Conservation (phyloP, 2,797 vertebrate genomes). For the Kryptolebias ocellatus region DNA sequence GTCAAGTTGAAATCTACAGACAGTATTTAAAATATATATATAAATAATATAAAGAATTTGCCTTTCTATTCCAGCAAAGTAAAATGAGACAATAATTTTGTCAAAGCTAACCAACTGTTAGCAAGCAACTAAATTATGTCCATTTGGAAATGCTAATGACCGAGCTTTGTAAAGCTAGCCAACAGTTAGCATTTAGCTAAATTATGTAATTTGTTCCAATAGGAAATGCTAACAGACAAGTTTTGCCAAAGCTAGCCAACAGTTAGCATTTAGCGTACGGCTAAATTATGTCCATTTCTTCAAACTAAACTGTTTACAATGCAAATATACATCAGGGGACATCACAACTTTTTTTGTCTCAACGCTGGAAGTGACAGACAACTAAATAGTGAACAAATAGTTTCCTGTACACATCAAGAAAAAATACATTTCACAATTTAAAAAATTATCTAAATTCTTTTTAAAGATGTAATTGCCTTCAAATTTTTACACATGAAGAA, state of each 20-base stretch:
- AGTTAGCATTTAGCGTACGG: too few relatives aligned
- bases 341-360: not conserved
- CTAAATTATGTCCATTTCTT: too few relatives aligned
- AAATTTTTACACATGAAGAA: constrained; percentile 14
- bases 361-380: not conserved
- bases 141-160: constrained; percentile 14
- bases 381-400: constrained; percentile 5
- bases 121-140: constrained; percentile 22
- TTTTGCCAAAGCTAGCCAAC: too few relatives aligned
- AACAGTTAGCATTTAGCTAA: not conserved
- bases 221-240: constrained; percentile 15
- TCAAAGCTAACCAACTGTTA: constrained; percentile 23
- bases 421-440: constrained; percentile 43
- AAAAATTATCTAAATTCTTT: not conserved
- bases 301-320: too few relatives aligned
- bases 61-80: constrained; percentile 22
- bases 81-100: not conserved
- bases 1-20: constrained; percentile 37
- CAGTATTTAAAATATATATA: constrained; percentile 32
- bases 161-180: not conserved
- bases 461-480: constrained; percentile 20
- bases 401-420: constrained; percentile 18
- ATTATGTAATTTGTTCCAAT: constrained; percentile 21
- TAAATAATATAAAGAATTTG: constrained; percentile 17
- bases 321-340: not conserved